A percentile compares a stretch with the other conserved stretches of the same genome.
Evolutionary conservation across 30 jellyfish, hydroid and myxozoan genomes (phyloP).

Genomic region (Aurelia aurita complex sp. Pacific): DNA sequence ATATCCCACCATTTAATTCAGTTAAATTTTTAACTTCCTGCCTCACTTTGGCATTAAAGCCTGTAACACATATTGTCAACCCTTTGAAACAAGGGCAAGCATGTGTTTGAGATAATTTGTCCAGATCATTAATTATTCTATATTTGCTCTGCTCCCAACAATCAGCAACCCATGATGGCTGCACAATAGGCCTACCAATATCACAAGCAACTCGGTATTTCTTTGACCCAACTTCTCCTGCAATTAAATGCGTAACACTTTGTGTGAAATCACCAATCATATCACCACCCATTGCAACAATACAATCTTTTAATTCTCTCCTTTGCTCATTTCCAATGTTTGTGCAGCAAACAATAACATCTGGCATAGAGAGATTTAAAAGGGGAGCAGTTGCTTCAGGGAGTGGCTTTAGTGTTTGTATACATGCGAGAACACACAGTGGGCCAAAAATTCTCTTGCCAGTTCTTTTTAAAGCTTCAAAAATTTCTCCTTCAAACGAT

Average conservation of each 20-base stretch:
- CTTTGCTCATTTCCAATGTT: conserved; percentile 76
- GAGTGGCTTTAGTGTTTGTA: conserved; percentile 48
- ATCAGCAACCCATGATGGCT: conserved; percentile 80
- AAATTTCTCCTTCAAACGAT: conserved; percentile 76
- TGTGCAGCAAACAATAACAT: conserved; percentile 92
- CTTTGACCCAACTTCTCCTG: conserved; percentile 98
- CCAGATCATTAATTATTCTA: conserved; percentile 39
- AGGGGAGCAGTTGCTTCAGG: conserved; percentile 75
- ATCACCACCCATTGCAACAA: conserved; percentile 88
- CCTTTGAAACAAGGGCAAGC: conserved; percentile 86
- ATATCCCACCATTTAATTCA: conserved; percentile 81
- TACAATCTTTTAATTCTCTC: conserved; percentile 32
- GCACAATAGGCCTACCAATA: conserved; percentile 66
- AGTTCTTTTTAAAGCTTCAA: conserved; percentile 39
- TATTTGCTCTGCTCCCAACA: conserved; percentile 70
- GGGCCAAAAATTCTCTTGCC: conserved; percentile 86
- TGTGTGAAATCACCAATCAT: conserved; percentile 76
- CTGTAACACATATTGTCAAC: conserved; percentile 96
- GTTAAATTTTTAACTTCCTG: conserved; percentile 67
- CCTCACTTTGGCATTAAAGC: conserved; percentile 56
- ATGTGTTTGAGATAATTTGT: conserved; percentile 17
- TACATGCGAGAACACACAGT: conserved; percentile 70
- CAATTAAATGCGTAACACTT: conserved; percentile 91
- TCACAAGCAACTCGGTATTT: conserved; percentile 87
- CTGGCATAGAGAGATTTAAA: conserved; percentile 71